phyloP scores from a whole-genome alignment of 2,888 invertebrate genomes.

The Xestia sexstrigata region DNA sequence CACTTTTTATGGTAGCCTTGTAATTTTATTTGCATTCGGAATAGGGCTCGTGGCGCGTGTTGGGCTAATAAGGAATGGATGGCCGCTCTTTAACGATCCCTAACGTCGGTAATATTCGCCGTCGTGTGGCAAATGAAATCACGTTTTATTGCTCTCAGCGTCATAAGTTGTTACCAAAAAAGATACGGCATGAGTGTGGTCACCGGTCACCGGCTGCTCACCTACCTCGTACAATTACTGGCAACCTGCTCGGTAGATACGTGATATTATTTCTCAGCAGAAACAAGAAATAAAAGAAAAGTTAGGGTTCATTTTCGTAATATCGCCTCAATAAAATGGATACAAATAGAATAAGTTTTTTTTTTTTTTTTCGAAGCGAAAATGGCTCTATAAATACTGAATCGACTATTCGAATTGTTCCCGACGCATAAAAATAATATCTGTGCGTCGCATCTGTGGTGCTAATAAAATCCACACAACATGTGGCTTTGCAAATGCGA shows the following conservation, averaged over 20 bases:
- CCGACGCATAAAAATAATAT: slow-evolving; percentile 72
- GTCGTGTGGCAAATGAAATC: slow-evolving; percentile 81
- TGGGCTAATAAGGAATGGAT: slow-evolving; percentile 88
- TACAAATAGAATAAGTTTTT: slow-evolving; percentile 55
- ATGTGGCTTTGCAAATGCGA: slow-evolving; percentile 84
- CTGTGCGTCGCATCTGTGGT: slow-evolving; percentile 68
- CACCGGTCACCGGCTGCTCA: slow-evolving; percentile 68
- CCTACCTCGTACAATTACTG: slow-evolving; percentile 62
- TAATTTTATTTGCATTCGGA: slow-evolving; percentile 88
- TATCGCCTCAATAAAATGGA: slow-evolving; percentile 56
- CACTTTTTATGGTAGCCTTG: slow-evolving; percentile 86
- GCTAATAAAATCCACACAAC: slow-evolving; percentile 79
- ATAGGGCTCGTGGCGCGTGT: slow-evolving; percentile 86
- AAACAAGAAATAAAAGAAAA: slow-evolving; percentile 42
- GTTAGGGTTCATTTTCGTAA: slow-evolving; percentile 49
- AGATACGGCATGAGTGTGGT: slow-evolving; percentile 71
- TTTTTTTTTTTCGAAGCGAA: slow-evolving; percentile 55
- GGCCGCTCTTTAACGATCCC: slow-evolving; percentile 83
- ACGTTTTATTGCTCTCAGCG: slow-evolving; percentile 79
- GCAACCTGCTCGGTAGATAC: slow-evolving; percentile 51
- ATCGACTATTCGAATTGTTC: slow-evolving; percentile 65
- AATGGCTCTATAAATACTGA: slow-evolving; percentile 67
- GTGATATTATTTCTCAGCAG: slow-evolving; percentile 49
- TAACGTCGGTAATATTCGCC: slow-evolving; percentile 81
- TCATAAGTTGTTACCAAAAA: slow-evolving; percentile 79